phyloP scores from a whole-genome alignment of 2,113 vertebrate species.

The Apteryx mantelli region DNA sequence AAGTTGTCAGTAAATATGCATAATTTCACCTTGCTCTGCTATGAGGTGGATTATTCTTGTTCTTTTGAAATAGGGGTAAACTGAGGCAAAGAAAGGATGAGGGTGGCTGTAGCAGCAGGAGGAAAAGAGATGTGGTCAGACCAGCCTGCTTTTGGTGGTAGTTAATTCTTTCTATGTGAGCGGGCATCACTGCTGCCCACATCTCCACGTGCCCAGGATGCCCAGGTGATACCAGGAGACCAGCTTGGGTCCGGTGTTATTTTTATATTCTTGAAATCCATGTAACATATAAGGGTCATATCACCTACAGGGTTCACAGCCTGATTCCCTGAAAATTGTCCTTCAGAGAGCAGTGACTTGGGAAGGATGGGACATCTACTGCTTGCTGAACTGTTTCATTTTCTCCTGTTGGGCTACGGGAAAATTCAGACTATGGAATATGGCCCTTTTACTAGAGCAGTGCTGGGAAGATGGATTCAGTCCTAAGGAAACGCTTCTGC shows the following conservation, averaged over 20 bases:
- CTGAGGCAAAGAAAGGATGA: not conserved
- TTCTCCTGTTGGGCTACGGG: not conserved
- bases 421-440: not conserved
- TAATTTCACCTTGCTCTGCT: not conserved
- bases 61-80: not conserved
- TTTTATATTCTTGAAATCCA: not conserved
- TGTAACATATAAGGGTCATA: accelerated
- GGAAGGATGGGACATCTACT: not conserved
- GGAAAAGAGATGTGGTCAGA: not conserved
- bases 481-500: not conserved
- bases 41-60: not conserved
- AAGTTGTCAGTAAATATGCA: not conserved
- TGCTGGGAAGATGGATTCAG: not conserved
- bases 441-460: not conserved
- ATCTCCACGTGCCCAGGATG: accelerated
- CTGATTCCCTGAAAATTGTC: not conserved
- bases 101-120: not conserved
- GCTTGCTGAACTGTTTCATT: accelerated
- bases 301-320: not conserved
- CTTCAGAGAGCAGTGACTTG: accelerated
- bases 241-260: too few species aligned
- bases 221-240: accelerated
- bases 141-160: accelerated
- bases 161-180: not conserved
- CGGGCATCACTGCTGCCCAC: not conserved